Percentiles rank a stretch among this genome's conserved stretches.
Evolutionary conservation across 2,888 invertebrate genomes (phyloP).

Genomic region (Urechis unicinctus): DNA sequence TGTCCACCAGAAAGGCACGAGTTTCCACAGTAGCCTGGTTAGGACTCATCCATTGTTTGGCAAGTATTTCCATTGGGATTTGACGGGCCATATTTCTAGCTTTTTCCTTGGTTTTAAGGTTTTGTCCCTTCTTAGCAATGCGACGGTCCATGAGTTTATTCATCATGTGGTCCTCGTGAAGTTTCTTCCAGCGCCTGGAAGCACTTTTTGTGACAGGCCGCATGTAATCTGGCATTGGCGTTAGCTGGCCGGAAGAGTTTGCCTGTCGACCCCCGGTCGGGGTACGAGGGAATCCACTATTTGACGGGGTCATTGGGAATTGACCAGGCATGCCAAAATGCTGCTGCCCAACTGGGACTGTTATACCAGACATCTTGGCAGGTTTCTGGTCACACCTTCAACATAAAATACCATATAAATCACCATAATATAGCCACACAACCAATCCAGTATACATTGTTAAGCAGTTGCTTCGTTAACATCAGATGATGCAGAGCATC

Average conservation of each 20-base stretch:
- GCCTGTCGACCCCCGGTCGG: too few species aligned
- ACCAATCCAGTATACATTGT: too few species aligned
- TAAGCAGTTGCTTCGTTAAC: too few species aligned
- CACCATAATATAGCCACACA: too few species aligned
- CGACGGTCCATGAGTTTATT: constrained; percentile 36
- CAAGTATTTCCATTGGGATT: constrained; percentile 46
- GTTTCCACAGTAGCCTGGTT: constrained; percentile 42
- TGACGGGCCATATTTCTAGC: constrained; percentile 39
- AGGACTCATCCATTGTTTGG: constrained; percentile 43
- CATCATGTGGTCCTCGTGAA: constrained; percentile 46
- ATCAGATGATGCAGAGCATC: too few species aligned
- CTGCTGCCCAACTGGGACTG: too few species aligned
- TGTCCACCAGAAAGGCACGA: constrained; percentile 44
- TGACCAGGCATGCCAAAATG: too few species aligned
- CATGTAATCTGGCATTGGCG: constrained; percentile 26
- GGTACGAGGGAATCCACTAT: too few species aligned
- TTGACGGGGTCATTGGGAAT: too few species aligned
- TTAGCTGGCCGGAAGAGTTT: constrained; percentile 4
- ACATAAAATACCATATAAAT: too few species aligned
- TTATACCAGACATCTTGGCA: too few species aligned
- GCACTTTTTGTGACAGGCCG: constrained; percentile 34
- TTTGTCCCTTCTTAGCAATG: constrained; percentile 34
- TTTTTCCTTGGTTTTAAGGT: constrained; percentile 31
- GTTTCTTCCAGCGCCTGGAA: constrained; percentile 36
- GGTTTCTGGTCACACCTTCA: too few species aligned